Base-by-base conservation (phyloP, 2,888 invertebrate genomes). In the Caradrina clavipalpis region DNA sequence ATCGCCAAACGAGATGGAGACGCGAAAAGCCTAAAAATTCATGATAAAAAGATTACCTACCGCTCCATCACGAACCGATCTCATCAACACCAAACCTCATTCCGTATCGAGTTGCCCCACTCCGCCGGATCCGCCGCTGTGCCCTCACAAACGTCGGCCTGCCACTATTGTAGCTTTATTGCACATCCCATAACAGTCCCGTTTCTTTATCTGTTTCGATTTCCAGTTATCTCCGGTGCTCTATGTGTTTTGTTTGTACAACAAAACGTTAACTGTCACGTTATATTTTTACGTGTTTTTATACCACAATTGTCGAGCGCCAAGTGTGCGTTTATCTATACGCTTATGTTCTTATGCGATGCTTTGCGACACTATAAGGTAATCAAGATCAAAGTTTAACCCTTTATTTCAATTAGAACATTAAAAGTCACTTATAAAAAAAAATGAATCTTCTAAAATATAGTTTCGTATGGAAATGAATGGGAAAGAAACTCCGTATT, bases 161-260 rank as follows among this genome's bases (percentile, higher is more conserved):
- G 13, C 42, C 39, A 50, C 26, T 17, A 69, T 26, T 26, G 17
- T 45, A 55, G 35, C 45, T 75, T 59, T 22, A 66, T 59, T 60
- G 26, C 45, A 51, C 22, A 56, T 56, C n/a, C 62, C 51, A 2
- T 39, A 35, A 26, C 45, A 19, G 35, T 31, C 7, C 6, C 10
- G 11, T 63, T 72, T n/a, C 22, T 56, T 13, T 31, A 53, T 51
- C 47, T 51, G n/a, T 57, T 58, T 58, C 66, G 11, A 65, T 72
- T 65, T 42, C 8, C 49, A 22, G 66, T 53, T 49, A 65, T 54
- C 15, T 26, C 21, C n/a, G 10, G 10, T 17, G 4, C 10, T 22
- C 17, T 47, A 21, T 1, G 8, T 45, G 17, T 39, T 19, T 42
- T 31, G 15, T 50, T 55, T 54, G 13, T 45, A 13, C 42, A 45